Evolutionary conservation across 2,797 vertebrate genomes (phyloP).

Genomic region (Anableps anableps): DNA sequence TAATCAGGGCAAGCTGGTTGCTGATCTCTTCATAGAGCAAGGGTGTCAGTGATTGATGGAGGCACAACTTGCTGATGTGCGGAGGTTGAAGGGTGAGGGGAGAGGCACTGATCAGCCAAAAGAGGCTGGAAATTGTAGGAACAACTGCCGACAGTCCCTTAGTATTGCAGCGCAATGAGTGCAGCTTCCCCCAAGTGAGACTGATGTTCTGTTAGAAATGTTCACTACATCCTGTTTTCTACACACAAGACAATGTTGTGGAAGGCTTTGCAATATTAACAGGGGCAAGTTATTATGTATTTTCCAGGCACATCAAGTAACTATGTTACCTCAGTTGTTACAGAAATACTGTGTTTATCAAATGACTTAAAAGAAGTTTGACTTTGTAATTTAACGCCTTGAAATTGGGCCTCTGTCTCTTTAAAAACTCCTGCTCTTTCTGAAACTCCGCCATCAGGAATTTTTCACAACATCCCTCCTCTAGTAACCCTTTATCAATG

Average conservation of each 20-base stretch:
- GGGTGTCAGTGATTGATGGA: conserved; percentile 69
- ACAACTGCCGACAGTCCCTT: conserved; percentile 44
- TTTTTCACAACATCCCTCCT: no score
- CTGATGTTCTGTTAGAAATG: not conserved
- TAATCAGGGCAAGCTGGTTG: conserved; percentile 71
- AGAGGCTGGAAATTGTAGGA: conserved; percentile 43
- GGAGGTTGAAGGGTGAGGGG: conserved; percentile 55
- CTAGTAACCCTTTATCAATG: no score
- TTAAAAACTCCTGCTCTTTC: no score
- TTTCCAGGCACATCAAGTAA: no score
- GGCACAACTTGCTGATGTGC: conserved; percentile 59
- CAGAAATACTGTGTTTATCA: no score
- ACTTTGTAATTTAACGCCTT: no score
- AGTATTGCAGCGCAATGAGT: conserved; percentile 38
- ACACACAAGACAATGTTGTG: not conserved
- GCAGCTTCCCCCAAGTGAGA: not conserved
- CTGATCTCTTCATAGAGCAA: conserved; percentile 66
- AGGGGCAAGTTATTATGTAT: no score
- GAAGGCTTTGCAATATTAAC: not conserved
- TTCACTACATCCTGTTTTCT: not conserved
- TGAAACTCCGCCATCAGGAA: no score
- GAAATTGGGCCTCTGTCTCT: no score
- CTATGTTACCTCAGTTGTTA: no score
- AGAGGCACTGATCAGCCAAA: conserved; percentile 40
- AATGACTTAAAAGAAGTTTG: no score